phyloP scores from a whole-genome alignment of 2,888 invertebrate genomes.

The Ichneumoninae sp. region DNA sequence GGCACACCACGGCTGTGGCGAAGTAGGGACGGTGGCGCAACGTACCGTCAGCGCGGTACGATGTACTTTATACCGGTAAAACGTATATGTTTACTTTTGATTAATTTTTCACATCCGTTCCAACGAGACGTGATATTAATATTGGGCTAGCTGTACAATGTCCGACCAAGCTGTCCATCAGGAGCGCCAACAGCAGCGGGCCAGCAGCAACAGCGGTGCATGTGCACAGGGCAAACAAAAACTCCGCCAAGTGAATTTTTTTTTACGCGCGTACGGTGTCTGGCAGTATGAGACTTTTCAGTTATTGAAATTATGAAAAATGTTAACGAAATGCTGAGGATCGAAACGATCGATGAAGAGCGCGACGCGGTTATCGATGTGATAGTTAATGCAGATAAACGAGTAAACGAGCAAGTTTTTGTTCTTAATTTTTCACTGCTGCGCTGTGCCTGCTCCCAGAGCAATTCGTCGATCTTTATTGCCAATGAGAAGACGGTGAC shows the following conservation, averaged over 20 bases:
- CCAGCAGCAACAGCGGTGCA: neutral
- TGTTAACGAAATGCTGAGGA: neutral
- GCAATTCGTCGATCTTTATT: slow-evolving; percentile 52
- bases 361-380: neutral
- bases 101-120: slow-evolving; percentile 56
- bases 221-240: slow-evolving; percentile 23
- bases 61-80: slow-evolving; percentile 28
- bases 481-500: slow-evolving; percentile 43
- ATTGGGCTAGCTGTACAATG: slow-evolving; percentile 25
- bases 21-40: neutral
- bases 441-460: neutral
- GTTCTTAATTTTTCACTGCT: neutral
- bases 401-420: neutral
- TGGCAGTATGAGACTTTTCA: neutral
- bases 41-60: slow-evolving; percentile 21
- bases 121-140: slow-evolving; percentile 48
- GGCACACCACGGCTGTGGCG: slow-evolving; percentile 3
- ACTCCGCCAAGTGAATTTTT: slow-evolving; percentile 16
- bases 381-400: neutral
- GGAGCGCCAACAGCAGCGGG: slow-evolving; percentile 15
- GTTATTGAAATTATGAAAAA: neutral
- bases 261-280: neutral
- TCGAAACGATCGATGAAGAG: neutral
- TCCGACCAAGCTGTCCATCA: slow-evolving; percentile 59
- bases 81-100: slow-evolving; percentile 44